Percentiles rank a stretch among this genome's conserved stretches.
phyloP scores from a whole-genome alignment of 2,888 invertebrate species.

The Cancer borealis region DNA sequence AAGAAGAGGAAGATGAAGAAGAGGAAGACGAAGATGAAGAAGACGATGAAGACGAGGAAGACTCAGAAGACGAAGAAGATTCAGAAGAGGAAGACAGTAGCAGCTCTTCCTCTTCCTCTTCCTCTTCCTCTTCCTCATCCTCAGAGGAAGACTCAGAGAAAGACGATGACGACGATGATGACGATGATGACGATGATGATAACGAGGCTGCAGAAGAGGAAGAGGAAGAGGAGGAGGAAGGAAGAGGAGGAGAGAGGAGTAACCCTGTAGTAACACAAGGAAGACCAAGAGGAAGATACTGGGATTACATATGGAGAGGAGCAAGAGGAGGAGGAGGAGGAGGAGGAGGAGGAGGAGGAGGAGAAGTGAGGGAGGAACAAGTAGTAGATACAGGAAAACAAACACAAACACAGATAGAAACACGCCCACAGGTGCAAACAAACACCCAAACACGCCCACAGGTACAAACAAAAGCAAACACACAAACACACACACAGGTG shows the following conservation, averaged over 20 bases:
- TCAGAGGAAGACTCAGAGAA: not conserved
- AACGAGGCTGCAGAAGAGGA: not conserved
- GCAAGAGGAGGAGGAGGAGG: not conserved
- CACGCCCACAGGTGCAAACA: too few species aligned
- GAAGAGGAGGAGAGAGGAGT: not conserved
- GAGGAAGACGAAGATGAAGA: not conserved
- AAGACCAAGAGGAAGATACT: not conserved
- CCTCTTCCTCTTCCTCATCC: conserved; percentile 30
- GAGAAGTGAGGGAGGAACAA: not conserved
- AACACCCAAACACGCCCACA: not conserved
- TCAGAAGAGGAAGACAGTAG: not conserved
- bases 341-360: conserved; percentile 51
- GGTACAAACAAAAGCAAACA: not conserved
- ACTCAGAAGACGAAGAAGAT: too few species aligned
- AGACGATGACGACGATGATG: not conserved
- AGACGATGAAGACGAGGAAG: not conserved
- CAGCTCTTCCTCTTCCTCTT: not conserved
- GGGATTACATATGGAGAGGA: not conserved
- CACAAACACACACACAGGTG: not conserved
- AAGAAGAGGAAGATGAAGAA: not conserved
- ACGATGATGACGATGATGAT: not conserved
- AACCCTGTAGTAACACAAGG: too few species aligned
- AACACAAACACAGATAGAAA: not conserved
- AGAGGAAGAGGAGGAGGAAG: not conserved
- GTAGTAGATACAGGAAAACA: not conserved